Base-by-base conservation (phyloP, 1,140 invertebrate species). In the Macrobrachium nipponense region DNA sequence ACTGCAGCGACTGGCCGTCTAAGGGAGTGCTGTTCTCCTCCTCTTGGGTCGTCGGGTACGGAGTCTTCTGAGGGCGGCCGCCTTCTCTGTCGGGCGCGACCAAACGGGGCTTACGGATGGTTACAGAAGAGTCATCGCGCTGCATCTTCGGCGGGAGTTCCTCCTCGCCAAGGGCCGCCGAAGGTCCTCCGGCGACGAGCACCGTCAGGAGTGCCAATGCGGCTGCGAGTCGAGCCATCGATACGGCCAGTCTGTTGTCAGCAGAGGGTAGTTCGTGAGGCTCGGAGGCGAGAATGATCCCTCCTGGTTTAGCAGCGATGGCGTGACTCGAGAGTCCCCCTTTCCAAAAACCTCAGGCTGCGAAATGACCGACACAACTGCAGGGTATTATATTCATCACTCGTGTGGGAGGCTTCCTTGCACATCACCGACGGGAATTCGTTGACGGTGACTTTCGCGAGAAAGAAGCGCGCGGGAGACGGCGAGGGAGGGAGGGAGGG, bases 1-100 rank as follows among this genome's bases (percentile, higher is more conserved):
- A 85, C 5, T 18, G 11, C 10, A 64, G 44, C 58, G 82, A 78
- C 61, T 51, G 82, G 18, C 15, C 82, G 14, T 85, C 76, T 76
- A 85, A 44, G 27, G 82, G 75, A 12, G 68, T 23, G 44, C 61
- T 59, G 15, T 82, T 23, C 18, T 73, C 66, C 17, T 82, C 66
- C 68, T 75, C 70, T 36, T 70, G 20, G 12, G 36, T 36, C 6
- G 15, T 59, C 18, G 59, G 70, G 77, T 15, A 43, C 23, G 60
- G 23, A 4, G 77, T 15, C 27, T 3, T 44, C 36, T 12, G 43
- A 18, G 15, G 43, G 51, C 59, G 72, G 10, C 20, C 17, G 23
- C 11, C 72, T 8, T 36, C 72, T 23, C 36, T 18, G 72, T 58
- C 27, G 27, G 27, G 27, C 27, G 27, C 27, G 4, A 36, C 27